Conservation (phyloP, 2,888 invertebrate species). For the Sthenelais limicola region DNA sequence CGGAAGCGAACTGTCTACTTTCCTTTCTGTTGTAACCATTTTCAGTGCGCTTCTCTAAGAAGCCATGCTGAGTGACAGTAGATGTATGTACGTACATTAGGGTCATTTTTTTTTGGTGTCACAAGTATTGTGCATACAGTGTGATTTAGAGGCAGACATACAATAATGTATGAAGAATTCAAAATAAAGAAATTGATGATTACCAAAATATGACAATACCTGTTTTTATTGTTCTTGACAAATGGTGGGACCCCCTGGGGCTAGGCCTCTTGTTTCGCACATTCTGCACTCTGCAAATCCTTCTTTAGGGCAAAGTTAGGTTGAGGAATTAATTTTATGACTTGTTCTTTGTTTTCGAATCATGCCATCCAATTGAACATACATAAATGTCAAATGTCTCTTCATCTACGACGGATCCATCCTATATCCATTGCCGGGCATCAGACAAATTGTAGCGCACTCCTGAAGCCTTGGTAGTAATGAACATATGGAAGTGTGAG, state of each 20-base stretch:
- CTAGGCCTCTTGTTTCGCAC: slow-evolving; percentile 12
- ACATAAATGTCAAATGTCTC: too few species aligned
- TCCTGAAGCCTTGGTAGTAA: too few species aligned
- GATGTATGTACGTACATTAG: slow-evolving; percentile 38
- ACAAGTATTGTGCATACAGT: slow-evolving; percentile 40
- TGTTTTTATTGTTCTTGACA: slow-evolving; percentile 18
- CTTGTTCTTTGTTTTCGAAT: too few species aligned
- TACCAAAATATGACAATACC: background rate
- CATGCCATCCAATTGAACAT: too few species aligned
- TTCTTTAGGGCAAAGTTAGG: too few species aligned
- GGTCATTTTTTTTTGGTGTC: slow-evolving; percentile 32
- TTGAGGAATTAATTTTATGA: too few species aligned
- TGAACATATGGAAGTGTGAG: too few species aligned
- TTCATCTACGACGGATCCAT: too few species aligned
- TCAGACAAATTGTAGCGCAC: too few species aligned
- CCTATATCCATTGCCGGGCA: too few species aligned
- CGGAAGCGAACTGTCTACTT: slow-evolving; percentile 37
- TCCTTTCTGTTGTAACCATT: slow-evolving; percentile 36
- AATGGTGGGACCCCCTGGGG: background rate
- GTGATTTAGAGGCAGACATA: slow-evolving; percentile 37
- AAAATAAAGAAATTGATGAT: slow-evolving; percentile 16
- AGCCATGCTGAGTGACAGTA: slow-evolving; percentile 21
- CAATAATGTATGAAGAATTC: slow-evolving; percentile 37
- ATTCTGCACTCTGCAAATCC: slow-evolving; percentile 39
- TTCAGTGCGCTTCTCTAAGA: slow-evolving; percentile 27